These are phyloP conservation scores for Solenopsis invicta DNA, from an alignment of 1,140 invertebrate genomes.

Conservation along the genomic window DNA sequence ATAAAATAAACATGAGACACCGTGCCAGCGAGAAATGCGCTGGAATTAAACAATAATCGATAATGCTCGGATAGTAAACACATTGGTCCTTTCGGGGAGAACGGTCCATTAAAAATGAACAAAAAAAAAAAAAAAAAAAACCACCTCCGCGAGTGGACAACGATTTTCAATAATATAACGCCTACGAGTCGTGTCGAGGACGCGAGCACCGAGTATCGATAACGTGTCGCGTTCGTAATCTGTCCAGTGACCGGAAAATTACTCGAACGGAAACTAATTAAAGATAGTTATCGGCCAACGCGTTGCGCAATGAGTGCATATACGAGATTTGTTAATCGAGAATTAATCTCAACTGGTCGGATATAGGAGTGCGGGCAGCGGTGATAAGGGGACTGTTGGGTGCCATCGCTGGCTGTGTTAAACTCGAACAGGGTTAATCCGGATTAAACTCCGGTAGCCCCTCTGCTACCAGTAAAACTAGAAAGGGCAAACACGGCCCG, in stretches of 20 bases:
- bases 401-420: constrained; percentile 53
- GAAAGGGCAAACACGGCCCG: constrained; percentile 36
- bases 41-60: constrained; percentile 37
- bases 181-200: neutral
- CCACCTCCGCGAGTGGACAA: constrained; percentile 24
- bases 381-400: constrained; percentile 45
- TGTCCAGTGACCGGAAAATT: constrained; percentile 54
- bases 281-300: constrained; percentile 52
- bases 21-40: neutral
- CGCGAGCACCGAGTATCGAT: constrained; percentile 15
- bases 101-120: neutral
- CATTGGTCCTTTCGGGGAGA: neutral
- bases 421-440: constrained; percentile 67
- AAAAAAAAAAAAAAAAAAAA: constrained; percentile 45
- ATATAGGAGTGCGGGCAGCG: neutral
- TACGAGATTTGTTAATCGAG: constrained; percentile 65
- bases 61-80: constrained; percentile 30
- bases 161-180: constrained; percentile 55
- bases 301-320: constrained; percentile 36
- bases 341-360: constrained; percentile 60
- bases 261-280: constrained; percentile 63
- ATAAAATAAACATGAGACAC: neutral
- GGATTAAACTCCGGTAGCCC: constrained; percentile 45
- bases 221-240: constrained; percentile 35
- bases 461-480: constrained; percentile 58